These are phyloP conservation scores for Clivina fossor DNA, from an alignment of 2,888 invertebrate genomes.

Conservation along the genomic window DNA sequence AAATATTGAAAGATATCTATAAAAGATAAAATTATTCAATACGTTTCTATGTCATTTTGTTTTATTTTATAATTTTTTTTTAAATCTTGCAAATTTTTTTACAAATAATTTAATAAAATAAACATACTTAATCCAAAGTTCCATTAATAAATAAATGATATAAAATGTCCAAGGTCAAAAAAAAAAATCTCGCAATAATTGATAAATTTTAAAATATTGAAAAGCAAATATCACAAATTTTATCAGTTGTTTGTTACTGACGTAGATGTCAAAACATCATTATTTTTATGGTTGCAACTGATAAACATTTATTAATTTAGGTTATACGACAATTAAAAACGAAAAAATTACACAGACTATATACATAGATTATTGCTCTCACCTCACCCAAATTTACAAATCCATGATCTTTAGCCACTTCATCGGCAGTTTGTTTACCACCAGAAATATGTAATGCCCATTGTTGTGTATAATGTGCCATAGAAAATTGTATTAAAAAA, in stretches of 20 bases:
- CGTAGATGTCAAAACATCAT: too few relatives aligned
- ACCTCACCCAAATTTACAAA: conserved; percentile 86
- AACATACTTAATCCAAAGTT: too few relatives aligned
- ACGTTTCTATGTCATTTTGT: too few relatives aligned
- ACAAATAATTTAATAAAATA: too few relatives aligned
- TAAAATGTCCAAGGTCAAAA: too few relatives aligned
- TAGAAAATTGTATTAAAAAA: conserved; percentile 27
- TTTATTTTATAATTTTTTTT: too few relatives aligned
- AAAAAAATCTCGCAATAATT: too few relatives aligned
- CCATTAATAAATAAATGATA: too few relatives aligned
- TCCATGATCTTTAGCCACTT: conserved; percentile 78
- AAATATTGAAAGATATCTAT: too few relatives aligned
- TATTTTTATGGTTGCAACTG: too few relatives aligned
- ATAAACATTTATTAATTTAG: background rate
- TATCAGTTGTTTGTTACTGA: background rate
- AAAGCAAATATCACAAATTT: background rate
- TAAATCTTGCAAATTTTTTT: too few relatives aligned
- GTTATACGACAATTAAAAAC: background rate
- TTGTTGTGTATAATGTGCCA: conserved; percentile 71
- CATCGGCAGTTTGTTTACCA: conserved; percentile 65
- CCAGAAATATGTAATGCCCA: conserved; percentile 84
- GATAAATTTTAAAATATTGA: background rate
- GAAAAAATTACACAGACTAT: conserved; percentile 23
- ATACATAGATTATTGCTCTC: conserved; percentile 48
- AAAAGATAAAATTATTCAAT: too few relatives aligned